phyloP scores from a whole-genome alignment of 2,888 invertebrate species.

The Tetrapedia diversipes region DNA sequence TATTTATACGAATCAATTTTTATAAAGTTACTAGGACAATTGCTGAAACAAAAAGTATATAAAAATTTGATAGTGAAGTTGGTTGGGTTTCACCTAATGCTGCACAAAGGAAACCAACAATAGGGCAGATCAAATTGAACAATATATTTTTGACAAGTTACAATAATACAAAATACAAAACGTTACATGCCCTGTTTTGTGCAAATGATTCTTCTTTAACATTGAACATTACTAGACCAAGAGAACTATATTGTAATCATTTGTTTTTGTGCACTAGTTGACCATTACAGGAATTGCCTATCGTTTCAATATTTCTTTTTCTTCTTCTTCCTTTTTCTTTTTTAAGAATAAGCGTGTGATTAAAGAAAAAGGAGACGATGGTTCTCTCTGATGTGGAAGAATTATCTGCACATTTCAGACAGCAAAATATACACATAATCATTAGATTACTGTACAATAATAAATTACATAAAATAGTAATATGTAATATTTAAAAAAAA shows the following conservation, averaged over 20 bases:
- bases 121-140: slow-evolving; percentile 78
- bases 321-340: too few relatives aligned
- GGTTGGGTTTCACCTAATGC: slow-evolving; percentile 22
- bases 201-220: slow-evolving; percentile 71
- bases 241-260: slow-evolving; percentile 40
- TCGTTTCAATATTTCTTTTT: too few relatives aligned
- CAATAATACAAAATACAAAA: slow-evolving; percentile 75
- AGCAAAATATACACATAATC: slow-evolving; percentile 79
- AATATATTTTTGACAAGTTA: slow-evolving; percentile 80
- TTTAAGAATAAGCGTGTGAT: background rate
- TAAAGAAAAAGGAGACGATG: slow-evolving; percentile 20
- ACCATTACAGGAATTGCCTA: slow-evolving; percentile 49
- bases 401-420: slow-evolving; percentile 71
- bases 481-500: slow-evolving; percentile 61
- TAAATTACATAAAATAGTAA: slow-evolving; percentile 73
- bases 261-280: slow-evolving; percentile 62
- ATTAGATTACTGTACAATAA: slow-evolving; percentile 78
- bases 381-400: slow-evolving; percentile 59
- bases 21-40: background rate
- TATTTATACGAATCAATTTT: background rate
- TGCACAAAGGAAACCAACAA: slow-evolving; percentile 79
- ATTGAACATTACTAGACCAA: slow-evolving; percentile 43
- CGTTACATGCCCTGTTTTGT: slow-evolving; percentile 74
- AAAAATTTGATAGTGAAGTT: background rate
- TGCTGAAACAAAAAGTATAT: background rate